Evolutionary conservation across 2,113 vertebrate genomes (phyloP).

Genomic region (Barbus barbus): DNA sequence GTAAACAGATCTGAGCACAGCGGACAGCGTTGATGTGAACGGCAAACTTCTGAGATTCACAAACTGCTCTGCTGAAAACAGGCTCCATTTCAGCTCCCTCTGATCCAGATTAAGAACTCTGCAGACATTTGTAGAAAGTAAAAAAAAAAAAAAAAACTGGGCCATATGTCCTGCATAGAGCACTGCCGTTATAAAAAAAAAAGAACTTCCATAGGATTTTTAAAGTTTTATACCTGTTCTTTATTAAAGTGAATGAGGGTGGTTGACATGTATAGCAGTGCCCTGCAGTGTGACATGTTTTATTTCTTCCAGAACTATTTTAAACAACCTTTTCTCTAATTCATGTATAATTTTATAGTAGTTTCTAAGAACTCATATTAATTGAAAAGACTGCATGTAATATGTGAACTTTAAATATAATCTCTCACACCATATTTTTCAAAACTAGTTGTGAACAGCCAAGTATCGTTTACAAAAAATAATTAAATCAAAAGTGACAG

Average conservation of each 20-base stretch:
- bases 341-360: not conserved
- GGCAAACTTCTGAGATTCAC: not conserved
- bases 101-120: slow-evolving; percentile 56
- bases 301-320: not conserved
- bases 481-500: not conserved
- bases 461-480: not conserved
- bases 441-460: not conserved
- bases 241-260: not conserved
- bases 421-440: not conserved
- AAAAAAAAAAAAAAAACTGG: slow-evolving; percentile 43
- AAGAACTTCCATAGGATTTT: slow-evolving; percentile 26
- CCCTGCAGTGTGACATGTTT: not conserved
- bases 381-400: not conserved
- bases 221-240: slow-evolving; percentile 27
- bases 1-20: not conserved
- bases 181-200: slow-evolving; percentile 14
- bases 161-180: slow-evolving; percentile 55
- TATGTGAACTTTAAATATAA: not conserved
- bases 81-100: slow-evolving; percentile 41
- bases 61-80: slow-evolving; percentile 24
- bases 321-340: not conserved
- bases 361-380: not conserved
- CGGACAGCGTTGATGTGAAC: not conserved
- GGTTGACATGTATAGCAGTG: not conserved
- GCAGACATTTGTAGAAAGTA: slow-evolving; percentile 21